Conservation (phyloP, 2,113 vertebrate species). For the Calypte anna region DNA sequence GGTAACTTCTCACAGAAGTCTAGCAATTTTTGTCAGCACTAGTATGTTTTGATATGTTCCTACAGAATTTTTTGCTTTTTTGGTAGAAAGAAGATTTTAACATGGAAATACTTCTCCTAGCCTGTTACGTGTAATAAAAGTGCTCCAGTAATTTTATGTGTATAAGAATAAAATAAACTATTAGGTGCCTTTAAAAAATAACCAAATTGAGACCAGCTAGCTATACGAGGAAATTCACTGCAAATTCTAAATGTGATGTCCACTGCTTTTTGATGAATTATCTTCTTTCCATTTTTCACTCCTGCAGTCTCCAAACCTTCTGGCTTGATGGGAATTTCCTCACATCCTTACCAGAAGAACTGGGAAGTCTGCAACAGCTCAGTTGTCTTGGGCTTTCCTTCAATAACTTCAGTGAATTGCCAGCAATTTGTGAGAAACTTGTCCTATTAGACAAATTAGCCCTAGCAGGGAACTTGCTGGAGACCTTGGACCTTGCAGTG, state of each 20-base stretch:
- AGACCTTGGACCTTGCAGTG: slow-evolving; percentile 80
- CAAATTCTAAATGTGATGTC: not conserved
- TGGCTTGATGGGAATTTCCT: slow-evolving; percentile 93
- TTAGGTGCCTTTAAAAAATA: not conserved
- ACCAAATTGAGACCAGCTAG: not conserved
- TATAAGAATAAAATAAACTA: not conserved
- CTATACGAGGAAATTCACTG: not conserved
- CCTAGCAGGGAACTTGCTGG: slow-evolving; percentile 90
- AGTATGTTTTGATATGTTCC: too few relatives aligned
- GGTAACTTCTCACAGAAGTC: too few relatives aligned
- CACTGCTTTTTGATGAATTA: not conserved
- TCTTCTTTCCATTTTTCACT: slow-evolving; percentile 1
- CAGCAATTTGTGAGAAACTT: slow-evolving; percentile 86
- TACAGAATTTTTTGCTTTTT: too few relatives aligned
- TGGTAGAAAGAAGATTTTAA: too few relatives aligned
- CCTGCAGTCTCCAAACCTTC: slow-evolving; percentile 88
- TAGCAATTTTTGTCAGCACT: too few relatives aligned
- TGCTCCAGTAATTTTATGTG: not conserved
- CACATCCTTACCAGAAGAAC: slow-evolving; percentile 86
- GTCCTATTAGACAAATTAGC: slow-evolving; percentile 84
- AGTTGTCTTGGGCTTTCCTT: slow-evolving; percentile 91
- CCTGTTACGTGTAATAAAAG: not conserved
- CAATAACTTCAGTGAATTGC: slow-evolving; percentile 88
- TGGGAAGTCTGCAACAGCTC: slow-evolving; percentile 87
- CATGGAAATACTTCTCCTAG: not conserved